Conservation (phyloP, 2,113 vertebrate species). For the Xerus inauris region DNA sequence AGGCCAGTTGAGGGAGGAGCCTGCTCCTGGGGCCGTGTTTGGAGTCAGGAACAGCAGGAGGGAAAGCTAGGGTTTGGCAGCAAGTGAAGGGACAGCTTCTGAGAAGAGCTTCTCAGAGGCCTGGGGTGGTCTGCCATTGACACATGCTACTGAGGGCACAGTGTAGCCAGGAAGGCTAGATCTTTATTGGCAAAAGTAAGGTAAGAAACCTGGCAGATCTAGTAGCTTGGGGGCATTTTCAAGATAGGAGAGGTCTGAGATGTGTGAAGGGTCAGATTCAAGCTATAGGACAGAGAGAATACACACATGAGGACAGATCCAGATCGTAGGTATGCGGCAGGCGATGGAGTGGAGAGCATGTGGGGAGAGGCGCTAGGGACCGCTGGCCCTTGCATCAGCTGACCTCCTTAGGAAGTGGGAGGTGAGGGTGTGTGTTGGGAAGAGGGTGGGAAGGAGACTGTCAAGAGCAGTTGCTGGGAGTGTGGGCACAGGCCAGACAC, state of each 20-base stretch:
- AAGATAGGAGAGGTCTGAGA: neutral
- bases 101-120: neutral
- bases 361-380: neutral
- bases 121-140: neutral
- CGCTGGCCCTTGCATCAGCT: neutral
- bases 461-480: neutral
- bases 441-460: neutral
- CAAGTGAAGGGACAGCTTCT: neutral
- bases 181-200: neutral
- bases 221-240: neutral
- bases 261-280: neutral
- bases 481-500: neutral
- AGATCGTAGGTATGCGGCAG: rapidly evolving
- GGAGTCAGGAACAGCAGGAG: neutral
- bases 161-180: neutral
- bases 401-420: neutral
- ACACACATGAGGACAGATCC: rapidly evolving
- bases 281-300: neutral
- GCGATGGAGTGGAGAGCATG: neutral
- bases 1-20: neutral
- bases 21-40: neutral
- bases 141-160: neutral
- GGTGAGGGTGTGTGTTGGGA: neutral
- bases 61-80: neutral
- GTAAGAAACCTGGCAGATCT: neutral